These are phyloP conservation scores for Lepisosteus osseus DNA, from an alignment of 2,113 vertebrate species.

Conservation along the genomic window DNA sequence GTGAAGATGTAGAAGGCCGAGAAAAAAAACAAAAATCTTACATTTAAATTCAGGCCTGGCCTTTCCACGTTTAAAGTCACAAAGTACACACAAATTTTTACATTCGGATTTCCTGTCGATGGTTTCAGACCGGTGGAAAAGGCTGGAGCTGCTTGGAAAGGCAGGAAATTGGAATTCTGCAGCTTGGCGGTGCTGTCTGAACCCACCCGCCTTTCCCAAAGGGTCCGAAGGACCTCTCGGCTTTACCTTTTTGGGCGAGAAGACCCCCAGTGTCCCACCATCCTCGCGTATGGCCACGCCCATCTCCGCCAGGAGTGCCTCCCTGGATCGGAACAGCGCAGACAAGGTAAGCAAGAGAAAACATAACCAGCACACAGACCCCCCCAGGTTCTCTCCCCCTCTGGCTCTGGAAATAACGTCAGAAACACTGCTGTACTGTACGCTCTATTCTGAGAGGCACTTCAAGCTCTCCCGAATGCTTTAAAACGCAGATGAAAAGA, in stretches of 20 bases:
- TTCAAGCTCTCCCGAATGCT: too few relatives aligned
- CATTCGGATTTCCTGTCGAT: too few relatives aligned
- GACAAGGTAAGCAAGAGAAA: neutral
- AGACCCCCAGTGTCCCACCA: conserved; percentile 94
- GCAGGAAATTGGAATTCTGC: too few relatives aligned
- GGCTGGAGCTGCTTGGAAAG: too few relatives aligned
- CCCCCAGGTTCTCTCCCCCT: neutral
- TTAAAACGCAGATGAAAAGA: too few relatives aligned
- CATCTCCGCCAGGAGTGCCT: conserved; percentile 96
- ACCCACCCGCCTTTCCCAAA: neutral
- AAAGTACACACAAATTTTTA: neutral
- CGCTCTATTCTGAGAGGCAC: too few relatives aligned
- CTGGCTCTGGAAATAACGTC: too few relatives aligned
- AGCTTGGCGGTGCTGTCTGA: neutral
- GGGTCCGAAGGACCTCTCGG: neutral
- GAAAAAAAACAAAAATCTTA: conserved; percentile 7
- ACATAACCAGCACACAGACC: neutral
- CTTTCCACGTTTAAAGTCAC: too few relatives aligned
- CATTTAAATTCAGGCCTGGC: neutral
- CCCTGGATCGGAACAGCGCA: conserved; percentile 59
- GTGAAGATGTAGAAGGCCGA: conserved; percentile 20
- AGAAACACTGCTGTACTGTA: too few relatives aligned
- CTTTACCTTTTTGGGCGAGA: conserved; percentile 96
- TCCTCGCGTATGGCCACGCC: conserved; percentile 97
- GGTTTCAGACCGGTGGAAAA: too few relatives aligned